Evolutionary conservation across 2,113 vertebrate species (phyloP), one percentile per base, ranked within the genome.

Genomic region (Xiphophorus maculatus): DNA sequence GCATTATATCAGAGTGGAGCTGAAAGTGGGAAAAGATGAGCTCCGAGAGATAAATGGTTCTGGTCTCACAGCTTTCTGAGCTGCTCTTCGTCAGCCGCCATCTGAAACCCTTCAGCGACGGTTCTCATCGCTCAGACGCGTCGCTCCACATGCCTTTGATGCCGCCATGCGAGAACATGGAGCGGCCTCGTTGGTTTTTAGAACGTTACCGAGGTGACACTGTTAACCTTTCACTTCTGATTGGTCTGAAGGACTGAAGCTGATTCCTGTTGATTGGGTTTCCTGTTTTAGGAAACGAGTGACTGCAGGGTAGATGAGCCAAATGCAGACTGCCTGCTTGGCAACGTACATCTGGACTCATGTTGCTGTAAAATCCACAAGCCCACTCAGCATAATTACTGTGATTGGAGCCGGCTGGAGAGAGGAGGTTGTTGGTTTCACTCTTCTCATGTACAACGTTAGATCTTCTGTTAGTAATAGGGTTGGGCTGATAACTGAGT

Each of bases 321-420:
- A 84, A 85, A 85, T 84, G 78, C 89, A 93, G 87, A 86, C 86
- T 64, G 63, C 78, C 71, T 89, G 90, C 90, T 61, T 91, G 88
- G 77, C 79, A 7, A 63, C 14, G 29, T 63, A 17, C 0, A 28
- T 87, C 83, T 90, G 80, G 71, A 76, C 77, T 84, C 84, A 77
- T 30, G 60, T 63, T 58, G 81, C 73, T 63, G 79, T 90, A 85
- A 83, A 87, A 87, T 66, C 75, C 85, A 78, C 74, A 74, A 74
- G 48, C 77, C 87, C 68, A 79, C 60, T 84, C 79, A 66, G 66
- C 76, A 79, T 64, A 5, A 86, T 84, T 19, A 48, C 44, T 48
- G 44, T 48, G 89, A 93, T 88, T 86, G 71, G 85, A 83, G 66
- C 61, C 84, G 35, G 74, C 79, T 74, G 85, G 37, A 63, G 79